Base-by-base conservation (phyloP, 2,113 vertebrate genomes). In the Pipra filicauda region DNA sequence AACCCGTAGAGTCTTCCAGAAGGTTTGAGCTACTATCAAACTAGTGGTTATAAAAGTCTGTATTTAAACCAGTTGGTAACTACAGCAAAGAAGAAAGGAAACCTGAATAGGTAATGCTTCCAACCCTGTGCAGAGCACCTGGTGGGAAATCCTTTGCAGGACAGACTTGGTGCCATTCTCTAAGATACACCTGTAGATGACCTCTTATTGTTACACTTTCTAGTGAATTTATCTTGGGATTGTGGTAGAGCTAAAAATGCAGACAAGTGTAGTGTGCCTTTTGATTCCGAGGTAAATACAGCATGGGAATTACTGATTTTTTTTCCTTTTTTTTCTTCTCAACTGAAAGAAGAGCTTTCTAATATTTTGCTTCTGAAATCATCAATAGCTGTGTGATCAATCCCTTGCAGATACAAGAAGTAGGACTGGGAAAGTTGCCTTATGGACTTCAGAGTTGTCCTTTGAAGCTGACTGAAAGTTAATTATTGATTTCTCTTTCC, bases 401-500 rank as follows among this genome's bases (percentile, higher is more conserved):
- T 54, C 69, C 61, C 49, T 54, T 69, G 83, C 57, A 31, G 58
- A 72, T 65, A 49, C 21, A 52, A 79, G 39, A 94, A 80, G 61
- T 27, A 82, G 61, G 73, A 69, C 46, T 78, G 46, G 66, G 49
- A 89, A 89, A 44, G 70, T 92, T 95, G 66, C 72, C 65, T 91
- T 89, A 43, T 8, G 46, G 80, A 91, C 92, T 91, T 94, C 91
- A 75, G 75, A 94, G 84, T 61, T 93, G 76, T 94, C 91, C 80
- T 78, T 91, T 81, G 66, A 82, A 82, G 51, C 77, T 1, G 4
- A 31, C 80, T 84, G 79, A 85, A 95, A 95, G 90, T 95, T 96
- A 93, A 84, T 95, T 92, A 96, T 81, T 93, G 90, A 94, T 96
- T 90, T 91, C 35, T 52, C 22, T 89, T 94, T 71, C 77, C 37